Percentiles rank a stretch among this genome's conserved stretches.
These are phyloP conservation scores for Brachirus orientalis DNA, from an alignment of 2,113 vertebrate species.

Conservation along the genomic window DNA sequence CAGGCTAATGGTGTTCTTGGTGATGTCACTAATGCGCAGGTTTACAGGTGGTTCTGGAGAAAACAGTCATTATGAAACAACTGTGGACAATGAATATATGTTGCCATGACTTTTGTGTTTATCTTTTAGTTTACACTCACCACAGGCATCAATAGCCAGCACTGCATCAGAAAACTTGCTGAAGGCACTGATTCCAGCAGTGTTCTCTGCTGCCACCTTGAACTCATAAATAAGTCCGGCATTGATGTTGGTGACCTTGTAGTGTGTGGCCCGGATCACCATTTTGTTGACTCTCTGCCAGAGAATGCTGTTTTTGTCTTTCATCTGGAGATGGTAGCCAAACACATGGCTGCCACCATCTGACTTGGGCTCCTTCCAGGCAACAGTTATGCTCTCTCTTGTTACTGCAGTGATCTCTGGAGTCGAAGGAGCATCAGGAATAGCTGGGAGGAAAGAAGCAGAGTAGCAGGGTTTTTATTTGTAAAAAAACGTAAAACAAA, in stretches of 20 bases:
- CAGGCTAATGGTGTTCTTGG: slow-evolving; percentile 91
- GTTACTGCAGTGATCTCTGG: slow-evolving; percentile 91
- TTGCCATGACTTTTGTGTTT: not conserved
- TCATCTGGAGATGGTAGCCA: slow-evolving; percentile 98
- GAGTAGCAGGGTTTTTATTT: not conserved
- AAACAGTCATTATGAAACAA: slow-evolving; percentile 18
- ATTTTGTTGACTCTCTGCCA: slow-evolving; percentile 95
- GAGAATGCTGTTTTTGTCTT: slow-evolving; percentile 96
- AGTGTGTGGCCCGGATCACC: slow-evolving; percentile 94
- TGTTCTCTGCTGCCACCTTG: slow-evolving; percentile 95
- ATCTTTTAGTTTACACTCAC: slow-evolving; percentile 80
- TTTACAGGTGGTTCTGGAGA: slow-evolving; percentile 91
- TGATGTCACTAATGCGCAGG: slow-evolving; percentile 91
- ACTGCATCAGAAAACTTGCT: slow-evolving; percentile 94
- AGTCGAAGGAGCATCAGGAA: slow-evolving; percentile 90
- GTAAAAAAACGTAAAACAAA: not conserved
- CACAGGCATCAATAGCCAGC: slow-evolving; percentile 96
- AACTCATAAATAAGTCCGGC: slow-evolving; percentile 98
- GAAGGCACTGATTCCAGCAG: slow-evolving; percentile 91
- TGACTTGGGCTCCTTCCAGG: slow-evolving; percentile 94
- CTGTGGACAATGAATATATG: not conserved
- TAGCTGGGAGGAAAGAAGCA: slow-evolving; percentile 77
- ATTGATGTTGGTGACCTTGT: slow-evolving; percentile 89
- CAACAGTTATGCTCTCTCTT: slow-evolving; percentile 89
- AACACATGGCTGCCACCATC: slow-evolving; percentile 91